Conservation (phyloP, 2,888 invertebrate genomes). For the Mactromeris polynyma region DNA sequence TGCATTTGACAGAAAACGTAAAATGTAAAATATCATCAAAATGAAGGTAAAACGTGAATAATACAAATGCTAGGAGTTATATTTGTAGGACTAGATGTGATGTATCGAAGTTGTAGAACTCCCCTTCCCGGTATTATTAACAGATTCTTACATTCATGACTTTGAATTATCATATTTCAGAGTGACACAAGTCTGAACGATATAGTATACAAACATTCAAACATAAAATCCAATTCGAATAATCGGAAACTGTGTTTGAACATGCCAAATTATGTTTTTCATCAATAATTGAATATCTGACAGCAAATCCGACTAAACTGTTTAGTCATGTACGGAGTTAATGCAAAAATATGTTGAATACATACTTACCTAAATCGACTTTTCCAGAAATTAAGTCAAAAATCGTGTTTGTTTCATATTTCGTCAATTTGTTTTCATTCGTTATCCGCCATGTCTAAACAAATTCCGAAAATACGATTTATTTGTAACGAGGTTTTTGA, state of each 20-base stretch:
- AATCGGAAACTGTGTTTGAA: background rate
- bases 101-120: too few relatives aligned
- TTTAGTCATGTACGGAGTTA: background rate
- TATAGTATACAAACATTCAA: too few relatives aligned
- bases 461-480: constrained; percentile 63
- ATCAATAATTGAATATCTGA: background rate
- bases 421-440: constrained; percentile 23
- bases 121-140: too few relatives aligned
- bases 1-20: too few relatives aligned
- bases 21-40: too few relatives aligned
- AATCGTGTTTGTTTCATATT: background rate
- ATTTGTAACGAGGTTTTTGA: constrained; percentile 59
- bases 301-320: background rate
- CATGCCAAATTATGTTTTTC: background rate
- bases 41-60: too few relatives aligned
- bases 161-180: too few relatives aligned
- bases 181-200: too few relatives aligned
- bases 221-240: too few relatives aligned
- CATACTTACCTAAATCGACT: background rate
- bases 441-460: constrained; percentile 79
- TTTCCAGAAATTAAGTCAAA: background rate
- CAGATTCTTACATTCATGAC: too few relatives aligned
- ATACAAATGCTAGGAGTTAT: too few relatives aligned
- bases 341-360: background rate
- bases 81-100: too few relatives aligned